These are phyloP conservation scores for Dolomedes plantarius DNA, from an alignment of 2,888 invertebrate genomes.

Conservation along the genomic window DNA sequence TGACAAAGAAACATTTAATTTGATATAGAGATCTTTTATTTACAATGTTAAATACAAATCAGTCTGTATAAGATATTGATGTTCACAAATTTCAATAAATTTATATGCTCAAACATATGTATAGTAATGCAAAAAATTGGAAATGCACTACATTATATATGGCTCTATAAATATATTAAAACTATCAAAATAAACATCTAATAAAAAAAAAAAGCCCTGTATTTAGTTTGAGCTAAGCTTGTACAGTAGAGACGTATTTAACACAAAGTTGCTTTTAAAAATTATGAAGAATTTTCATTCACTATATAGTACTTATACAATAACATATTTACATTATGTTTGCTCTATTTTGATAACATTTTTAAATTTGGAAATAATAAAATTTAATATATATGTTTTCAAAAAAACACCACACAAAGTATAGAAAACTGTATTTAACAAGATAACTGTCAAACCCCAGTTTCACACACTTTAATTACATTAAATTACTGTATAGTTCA, in stretches of 20 bases:
- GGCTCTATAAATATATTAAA: neutral
- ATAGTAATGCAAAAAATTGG: neutral
- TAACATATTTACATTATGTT: too few relatives aligned
- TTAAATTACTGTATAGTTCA: too few relatives aligned
- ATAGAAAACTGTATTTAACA: too few relatives aligned
- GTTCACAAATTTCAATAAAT: slow-evolving; percentile 1
- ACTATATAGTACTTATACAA: too few relatives aligned
- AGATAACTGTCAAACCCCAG: too few relatives aligned
- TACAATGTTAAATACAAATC: slow-evolving; percentile 12
- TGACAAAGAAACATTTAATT: too few relatives aligned
- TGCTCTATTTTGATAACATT: too few relatives aligned
- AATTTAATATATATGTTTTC: too few relatives aligned
- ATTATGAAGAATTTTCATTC: too few relatives aligned
- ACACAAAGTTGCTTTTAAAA: neutral
- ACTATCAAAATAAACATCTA: neutral
- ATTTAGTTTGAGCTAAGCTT: neutral
- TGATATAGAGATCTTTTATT: slow-evolving; percentile 13
- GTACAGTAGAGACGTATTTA: neutral
- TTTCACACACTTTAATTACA: too few relatives aligned
- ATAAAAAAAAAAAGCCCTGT: neutral
- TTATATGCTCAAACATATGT: neutral
- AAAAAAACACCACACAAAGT: too few relatives aligned
- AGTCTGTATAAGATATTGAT: neutral
- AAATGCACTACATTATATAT: neutral
- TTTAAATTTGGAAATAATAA: too few relatives aligned